phyloP scores from a whole-genome alignment of 2,113 vertebrate genomes.

The Paradoxurus hermaphroditus region DNA sequence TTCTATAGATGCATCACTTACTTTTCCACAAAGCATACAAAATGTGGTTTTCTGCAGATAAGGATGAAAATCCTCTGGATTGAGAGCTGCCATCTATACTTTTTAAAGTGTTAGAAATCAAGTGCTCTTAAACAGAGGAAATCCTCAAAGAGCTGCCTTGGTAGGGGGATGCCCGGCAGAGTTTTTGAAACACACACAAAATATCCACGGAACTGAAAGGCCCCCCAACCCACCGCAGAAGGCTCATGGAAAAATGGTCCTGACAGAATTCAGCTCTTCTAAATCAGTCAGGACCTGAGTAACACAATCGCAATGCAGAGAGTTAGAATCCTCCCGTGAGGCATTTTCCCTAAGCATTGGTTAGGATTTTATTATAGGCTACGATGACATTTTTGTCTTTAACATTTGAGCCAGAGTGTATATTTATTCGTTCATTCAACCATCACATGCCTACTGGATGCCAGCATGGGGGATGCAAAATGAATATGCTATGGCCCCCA shows the following conservation, averaged over 20 bases:
- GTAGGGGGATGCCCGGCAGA: neutral
- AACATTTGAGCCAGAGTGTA: conserved; percentile 6
- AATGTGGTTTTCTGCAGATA: conserved; percentile 48
- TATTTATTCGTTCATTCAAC: conserved; percentile 45
- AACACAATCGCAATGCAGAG: neutral
- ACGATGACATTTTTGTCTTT: conserved; percentile 3
- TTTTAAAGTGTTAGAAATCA: conserved; percentile 25
- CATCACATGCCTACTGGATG: conserved; percentile 33
- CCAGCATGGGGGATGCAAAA: neutral
- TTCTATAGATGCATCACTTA: conserved; percentile 1
- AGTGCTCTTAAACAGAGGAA: conserved; percentile 9
- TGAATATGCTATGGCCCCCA: neutral
- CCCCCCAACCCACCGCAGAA: neutral
- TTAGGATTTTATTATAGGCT: neutral
- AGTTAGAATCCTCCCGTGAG: neutral
- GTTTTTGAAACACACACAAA: conserved; percentile 36
- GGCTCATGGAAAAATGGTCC: neutral
- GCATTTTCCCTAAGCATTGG: neutral
- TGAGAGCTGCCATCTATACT: conserved; percentile 1
- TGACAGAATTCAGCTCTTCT: neutral
- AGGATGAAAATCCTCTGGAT: conserved; percentile 38
- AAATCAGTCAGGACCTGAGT: neutral
- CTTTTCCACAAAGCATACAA: neutral
- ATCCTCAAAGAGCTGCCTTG: neutral
- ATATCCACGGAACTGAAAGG: neutral